Percentiles rank a stretch among this genome's conserved stretches.
Evolutionary conservation across 2,888 invertebrate genomes (phyloP).

Genomic region (Dryomyza anilis): DNA sequence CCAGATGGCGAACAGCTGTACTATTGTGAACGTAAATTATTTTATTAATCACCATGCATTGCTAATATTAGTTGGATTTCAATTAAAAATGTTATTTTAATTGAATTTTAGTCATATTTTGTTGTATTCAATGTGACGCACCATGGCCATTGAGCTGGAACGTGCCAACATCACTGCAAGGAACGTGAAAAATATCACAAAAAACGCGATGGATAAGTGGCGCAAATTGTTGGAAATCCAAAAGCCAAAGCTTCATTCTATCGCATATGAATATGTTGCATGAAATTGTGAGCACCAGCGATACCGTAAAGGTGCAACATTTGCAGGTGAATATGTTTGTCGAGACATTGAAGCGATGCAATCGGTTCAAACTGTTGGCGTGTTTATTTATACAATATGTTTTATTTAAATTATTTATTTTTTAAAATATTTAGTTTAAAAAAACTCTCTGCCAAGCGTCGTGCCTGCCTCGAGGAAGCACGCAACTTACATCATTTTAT

Average conservation of each 20-base stretch:
- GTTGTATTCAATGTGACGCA: too few relatives aligned
- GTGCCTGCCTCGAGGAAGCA: slow-evolving; percentile 87
- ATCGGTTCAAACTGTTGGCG: too few relatives aligned
- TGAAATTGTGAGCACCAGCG: slow-evolving; percentile 88
- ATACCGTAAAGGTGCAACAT: slow-evolving; percentile 87
- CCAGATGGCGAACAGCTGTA: too few relatives aligned
- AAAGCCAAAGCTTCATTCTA: slow-evolving; percentile 79
- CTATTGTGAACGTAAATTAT: too few relatives aligned
- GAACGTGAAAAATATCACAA: slow-evolving; percentile 72
- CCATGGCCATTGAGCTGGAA: slow-evolving; percentile 91
- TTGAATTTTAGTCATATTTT: too few relatives aligned
- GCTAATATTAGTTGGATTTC: too few relatives aligned
- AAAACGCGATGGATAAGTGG: slow-evolving; percentile 86
- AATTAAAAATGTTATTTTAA: too few relatives aligned
- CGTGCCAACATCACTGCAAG: slow-evolving; percentile 86
- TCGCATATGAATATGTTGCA: slow-evolving; percentile 79
- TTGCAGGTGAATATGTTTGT: slow-evolving; percentile 87
- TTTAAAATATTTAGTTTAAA: slow-evolving; percentile 44
- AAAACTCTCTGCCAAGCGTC: slow-evolving; percentile 66
- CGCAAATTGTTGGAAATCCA: slow-evolving; percentile 80
- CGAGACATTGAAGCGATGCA: slow-evolving; percentile 80
- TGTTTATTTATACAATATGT: too few relatives aligned
- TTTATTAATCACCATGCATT: too few relatives aligned
- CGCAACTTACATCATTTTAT: slow-evolving; percentile 93
- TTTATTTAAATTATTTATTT: too few relatives aligned